These are phyloP conservation scores for Acronicta leporina DNA, from an alignment of 2,888 invertebrate species.

Conservation along the genomic window DNA sequence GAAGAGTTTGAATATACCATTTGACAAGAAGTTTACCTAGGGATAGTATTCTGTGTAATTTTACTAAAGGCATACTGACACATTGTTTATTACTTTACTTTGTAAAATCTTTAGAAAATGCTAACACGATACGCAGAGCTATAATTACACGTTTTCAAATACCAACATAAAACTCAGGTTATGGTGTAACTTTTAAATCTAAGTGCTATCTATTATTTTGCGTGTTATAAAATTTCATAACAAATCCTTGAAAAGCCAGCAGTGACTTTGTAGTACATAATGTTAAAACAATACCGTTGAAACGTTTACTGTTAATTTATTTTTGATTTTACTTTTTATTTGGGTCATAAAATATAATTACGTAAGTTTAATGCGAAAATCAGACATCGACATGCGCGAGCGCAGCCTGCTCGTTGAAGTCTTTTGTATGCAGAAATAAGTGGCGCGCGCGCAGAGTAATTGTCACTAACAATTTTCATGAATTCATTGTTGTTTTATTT, in stretches of 20 bases:
- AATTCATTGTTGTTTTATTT: too few species aligned
- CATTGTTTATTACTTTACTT: too few species aligned
- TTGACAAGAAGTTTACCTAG: too few species aligned
- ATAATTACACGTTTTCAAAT: too few species aligned
- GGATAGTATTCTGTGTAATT: too few species aligned
- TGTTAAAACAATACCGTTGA: constrained; percentile 31
- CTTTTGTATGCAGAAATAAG: constrained; percentile 61
- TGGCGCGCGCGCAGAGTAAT: constrained; percentile 55
- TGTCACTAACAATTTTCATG: not conserved
- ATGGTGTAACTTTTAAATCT: constrained; percentile 24
- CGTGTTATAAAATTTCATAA: constrained; percentile 13
- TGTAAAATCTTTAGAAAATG: too few species aligned
- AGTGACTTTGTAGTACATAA: constrained; percentile 36
- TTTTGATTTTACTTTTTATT: constrained; percentile 17
- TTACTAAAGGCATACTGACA: too few species aligned
- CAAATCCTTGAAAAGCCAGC: too few species aligned
- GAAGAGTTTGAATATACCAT: not conserved
- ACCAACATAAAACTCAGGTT: too few species aligned
- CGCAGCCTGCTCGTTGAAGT: constrained; percentile 75
- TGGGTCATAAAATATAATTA: constrained; percentile 33
- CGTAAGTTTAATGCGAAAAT: constrained; percentile 6
- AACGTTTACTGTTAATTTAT: constrained; percentile 37
- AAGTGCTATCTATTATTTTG: not conserved
- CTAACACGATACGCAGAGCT: too few species aligned
- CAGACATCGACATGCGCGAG: constrained; percentile 40